Evolutionary conservation across 2,888 invertebrate genomes (phyloP).

Genomic region (Drosophila antonietae): DNA sequence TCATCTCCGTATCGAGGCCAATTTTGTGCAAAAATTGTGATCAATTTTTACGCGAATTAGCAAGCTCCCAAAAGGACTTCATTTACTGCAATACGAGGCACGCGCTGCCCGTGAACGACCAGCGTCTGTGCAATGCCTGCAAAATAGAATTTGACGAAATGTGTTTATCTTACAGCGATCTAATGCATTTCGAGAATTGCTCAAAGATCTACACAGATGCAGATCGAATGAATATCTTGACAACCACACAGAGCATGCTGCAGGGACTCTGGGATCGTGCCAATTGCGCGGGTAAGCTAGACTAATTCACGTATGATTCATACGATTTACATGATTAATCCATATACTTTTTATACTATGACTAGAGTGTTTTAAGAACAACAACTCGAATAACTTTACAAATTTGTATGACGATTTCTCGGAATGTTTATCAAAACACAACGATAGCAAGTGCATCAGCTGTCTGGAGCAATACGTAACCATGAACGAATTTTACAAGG

Average conservation of each 20-base stretch:
- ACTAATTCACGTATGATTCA: conserved; percentile 1
- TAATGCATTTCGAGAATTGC: conserved; percentile 56
- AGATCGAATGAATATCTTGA: conserved; percentile 77
- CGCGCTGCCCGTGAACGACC: conserved; percentile 49
- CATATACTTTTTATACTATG: neutral
- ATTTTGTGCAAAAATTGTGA: conserved; percentile 31
- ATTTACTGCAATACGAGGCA: conserved; percentile 63
- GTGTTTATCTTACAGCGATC: conserved; percentile 10
- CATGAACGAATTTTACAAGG: conserved; percentile 70
- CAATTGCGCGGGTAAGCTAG: conserved; percentile 69
- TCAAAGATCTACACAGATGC: conserved; percentile 63
- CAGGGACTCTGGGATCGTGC: conserved; percentile 73
- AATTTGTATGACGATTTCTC: conserved; percentile 2
- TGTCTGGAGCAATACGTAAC: conserved; percentile 50
- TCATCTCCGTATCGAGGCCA: neutral
- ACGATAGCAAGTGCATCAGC: conserved; percentile 30
- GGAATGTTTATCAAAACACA: conserved; percentile 19
- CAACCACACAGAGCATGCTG: conserved; percentile 62
- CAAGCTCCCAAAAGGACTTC: conserved; percentile 49
- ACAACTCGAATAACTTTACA: conserved; percentile 45
- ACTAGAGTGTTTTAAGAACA: conserved; percentile 67
- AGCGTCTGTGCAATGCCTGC: conserved; percentile 62
- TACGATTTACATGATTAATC: neutral
- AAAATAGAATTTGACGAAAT: neutral
- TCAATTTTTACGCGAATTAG: conserved; percentile 41